Conservation (phyloP, 2,888 invertebrate genomes). For the Ethmia dodecea region DNA sequence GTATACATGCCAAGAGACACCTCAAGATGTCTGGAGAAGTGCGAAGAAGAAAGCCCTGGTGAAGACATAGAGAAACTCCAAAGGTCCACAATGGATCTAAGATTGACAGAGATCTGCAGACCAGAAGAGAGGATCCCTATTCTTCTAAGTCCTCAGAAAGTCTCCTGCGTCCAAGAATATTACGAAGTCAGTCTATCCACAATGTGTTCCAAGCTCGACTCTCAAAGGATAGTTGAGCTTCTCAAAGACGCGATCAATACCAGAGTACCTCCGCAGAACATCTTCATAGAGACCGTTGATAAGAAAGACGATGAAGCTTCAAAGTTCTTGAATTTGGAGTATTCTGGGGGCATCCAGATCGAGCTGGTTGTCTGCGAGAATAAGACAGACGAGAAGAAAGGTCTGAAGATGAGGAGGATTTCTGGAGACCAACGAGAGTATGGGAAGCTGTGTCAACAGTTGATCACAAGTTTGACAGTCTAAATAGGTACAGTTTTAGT, state of each 20-base stretch:
- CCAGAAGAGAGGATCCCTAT: conserved; percentile 59
- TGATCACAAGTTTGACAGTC: conserved; percentile 91
- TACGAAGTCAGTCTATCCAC: conserved; percentile 88
- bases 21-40: conserved; percentile 46
- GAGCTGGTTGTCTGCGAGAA: conserved; percentile 89
- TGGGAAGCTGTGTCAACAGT: conserved; percentile 90
- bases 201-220: conserved; percentile 87
- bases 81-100: conserved; percentile 62
- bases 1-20: conserved; percentile 57
- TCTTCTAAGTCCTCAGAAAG: conserved; percentile 56
- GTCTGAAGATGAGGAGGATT: conserved; percentile 90
- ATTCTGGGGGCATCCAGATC: conserved; percentile 91
- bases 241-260: conserved; percentile 88
- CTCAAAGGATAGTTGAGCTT: conserved; percentile 87
- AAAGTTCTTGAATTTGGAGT: conserved; percentile 81
- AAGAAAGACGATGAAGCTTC: conserved; percentile 50
- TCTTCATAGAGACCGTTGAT: conserved; percentile 58
- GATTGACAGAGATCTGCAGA: conserved; percentile 56
- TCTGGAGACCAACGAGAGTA: conserved; percentile 93
- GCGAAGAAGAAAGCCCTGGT: conserved; percentile 41
- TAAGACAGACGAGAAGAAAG: conserved; percentile 84
- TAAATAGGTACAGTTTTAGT: too few relatives aligned
- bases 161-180: conserved; percentile 59
- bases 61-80: conserved; percentile 63
- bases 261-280: conserved; percentile 82